A percentile compares a stretch with the other conserved stretches of the same genome.
Conservation (phyloP, 2,888 invertebrate genomes). For the Esperia sulphurella region DNA sequence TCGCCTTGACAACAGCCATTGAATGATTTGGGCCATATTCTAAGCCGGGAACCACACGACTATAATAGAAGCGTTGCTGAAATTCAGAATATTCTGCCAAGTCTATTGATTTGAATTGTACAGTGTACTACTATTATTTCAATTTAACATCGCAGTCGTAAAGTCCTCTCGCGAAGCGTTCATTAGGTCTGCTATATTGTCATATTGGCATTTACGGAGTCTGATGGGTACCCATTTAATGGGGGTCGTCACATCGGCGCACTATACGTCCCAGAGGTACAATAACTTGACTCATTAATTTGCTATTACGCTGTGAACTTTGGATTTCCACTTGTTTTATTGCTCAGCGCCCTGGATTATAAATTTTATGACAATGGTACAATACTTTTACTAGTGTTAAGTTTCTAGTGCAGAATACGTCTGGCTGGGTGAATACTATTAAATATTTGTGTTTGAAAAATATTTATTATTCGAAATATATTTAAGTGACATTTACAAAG, state of each 20-base stretch:
- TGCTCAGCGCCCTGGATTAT: conserved; percentile 1
- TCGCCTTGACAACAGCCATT: too few relatives aligned
- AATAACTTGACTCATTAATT: conserved; percentile 26
- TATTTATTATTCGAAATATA: too few relatives aligned
- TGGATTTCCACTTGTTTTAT: conserved; percentile 11
- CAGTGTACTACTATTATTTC: not conserved
- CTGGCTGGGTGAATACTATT: too few relatives aligned
- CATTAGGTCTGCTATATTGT: not conserved
- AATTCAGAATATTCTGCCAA: too few relatives aligned
- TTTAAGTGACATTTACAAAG: too few relatives aligned
- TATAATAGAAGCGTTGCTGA: too few relatives aligned
- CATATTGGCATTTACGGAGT: conserved; percentile 2
- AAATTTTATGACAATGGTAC: not conserved
- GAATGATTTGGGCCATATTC: too few relatives aligned
- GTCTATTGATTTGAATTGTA: too few relatives aligned
- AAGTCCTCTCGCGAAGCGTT: not conserved
- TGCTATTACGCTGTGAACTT: conserved; percentile 17
- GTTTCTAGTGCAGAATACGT: too few relatives aligned
- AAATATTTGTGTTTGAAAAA: too few relatives aligned
- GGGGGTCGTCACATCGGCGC: conserved; percentile 22
- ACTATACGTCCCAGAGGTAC: conserved; percentile 30
- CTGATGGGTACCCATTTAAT: conserved; percentile 17
- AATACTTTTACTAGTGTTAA: not conserved
- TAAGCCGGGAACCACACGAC: too few relatives aligned
- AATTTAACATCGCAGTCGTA: not conserved